Evolutionary conservation across 2,113 vertebrate genomes (phyloP), one percentile per base, ranked within the genome.

Genomic region (Pygoscelis antarcticus): DNA sequence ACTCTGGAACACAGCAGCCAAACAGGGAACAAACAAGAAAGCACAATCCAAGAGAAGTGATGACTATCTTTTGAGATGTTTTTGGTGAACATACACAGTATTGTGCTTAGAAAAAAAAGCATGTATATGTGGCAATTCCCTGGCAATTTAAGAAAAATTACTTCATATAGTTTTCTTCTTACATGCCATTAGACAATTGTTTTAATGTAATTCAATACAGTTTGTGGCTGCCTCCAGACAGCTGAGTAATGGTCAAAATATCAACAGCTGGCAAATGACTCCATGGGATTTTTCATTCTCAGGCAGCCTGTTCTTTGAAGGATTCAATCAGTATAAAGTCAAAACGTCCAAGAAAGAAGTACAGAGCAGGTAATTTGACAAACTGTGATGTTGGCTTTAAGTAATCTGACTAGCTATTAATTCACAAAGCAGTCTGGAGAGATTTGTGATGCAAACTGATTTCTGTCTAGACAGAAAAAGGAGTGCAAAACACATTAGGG

Each of bases 381-480:
- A 98, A 97, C 95, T 95, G 96, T 68, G 96, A 97, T 97, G 95
- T 65, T 97, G 95, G 94, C 91, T 96, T 97, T 96, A 95, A 97
- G 97, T 91, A 98, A 97, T 97, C 94, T 83, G 90, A 98, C 97
- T 96, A 93, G 91, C 95, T 98, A 97, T 97, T 97, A 98, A 97
- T 95, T 98, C 96, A 98, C 94, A 98, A 97, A 98, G 92, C 93
- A 97, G 96, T 97, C 97, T 98, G 96, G 85, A 96, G 95, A 97
- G 97, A 97, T 97, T 96, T 97, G 97, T 96, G 97, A 97, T 89
- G 93, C 90, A 98, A 97, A 97, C 97, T 83, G 94, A 97, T 97
- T 98, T 98, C 97, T 97, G 98, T 98, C 98, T 98, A 98, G 98
- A 99, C 98, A 98, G 97, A 97, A 96, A 81, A 83, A 96, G 97